Conservation (phyloP, 2,113 vertebrate genomes). For the Ciconia stormi region DNA sequence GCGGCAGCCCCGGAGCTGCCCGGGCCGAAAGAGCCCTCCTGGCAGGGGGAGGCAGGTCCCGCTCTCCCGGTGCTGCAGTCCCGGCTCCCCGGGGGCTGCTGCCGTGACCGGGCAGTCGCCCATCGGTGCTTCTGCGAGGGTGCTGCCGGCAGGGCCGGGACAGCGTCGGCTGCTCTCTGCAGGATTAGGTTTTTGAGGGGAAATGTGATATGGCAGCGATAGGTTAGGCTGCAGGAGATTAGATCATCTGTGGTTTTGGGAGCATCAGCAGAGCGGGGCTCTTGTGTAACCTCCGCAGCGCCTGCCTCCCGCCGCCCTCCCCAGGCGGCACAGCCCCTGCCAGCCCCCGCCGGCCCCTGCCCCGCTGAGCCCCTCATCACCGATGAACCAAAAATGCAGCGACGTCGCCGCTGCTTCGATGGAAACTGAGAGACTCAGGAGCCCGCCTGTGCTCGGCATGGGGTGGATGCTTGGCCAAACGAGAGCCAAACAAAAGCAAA, state of each 20-base stretch:
- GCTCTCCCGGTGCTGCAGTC: fast-evolving
- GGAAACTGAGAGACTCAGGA: fast-evolving
- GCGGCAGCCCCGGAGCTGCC: background rate
- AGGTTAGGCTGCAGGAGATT: background rate
- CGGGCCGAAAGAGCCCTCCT: background rate
- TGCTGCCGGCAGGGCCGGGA: background rate
- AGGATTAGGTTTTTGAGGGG: background rate
- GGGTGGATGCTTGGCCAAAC: background rate
- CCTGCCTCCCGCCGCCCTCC: background rate
- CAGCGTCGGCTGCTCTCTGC: background rate
- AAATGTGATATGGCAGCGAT: background rate
- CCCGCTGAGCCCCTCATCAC: background rate
- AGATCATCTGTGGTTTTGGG: background rate
- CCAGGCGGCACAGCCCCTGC: background rate
- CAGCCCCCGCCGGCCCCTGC: background rate
- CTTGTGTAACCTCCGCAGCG: background rate
- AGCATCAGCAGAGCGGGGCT: background rate
- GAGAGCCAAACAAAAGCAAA: background rate
- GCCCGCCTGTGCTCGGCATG: fast-evolving
- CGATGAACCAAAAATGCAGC: background rate
- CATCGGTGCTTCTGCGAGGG: fast-evolving
- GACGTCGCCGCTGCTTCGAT: fast-evolving
- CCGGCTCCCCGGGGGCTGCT: background rate
- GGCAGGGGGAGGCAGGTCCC: background rate
- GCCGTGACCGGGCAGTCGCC: too few relatives aligned